Conservation (phyloP, 1,140 invertebrate species). For the Pogonomyrmex californicus region DNA sequence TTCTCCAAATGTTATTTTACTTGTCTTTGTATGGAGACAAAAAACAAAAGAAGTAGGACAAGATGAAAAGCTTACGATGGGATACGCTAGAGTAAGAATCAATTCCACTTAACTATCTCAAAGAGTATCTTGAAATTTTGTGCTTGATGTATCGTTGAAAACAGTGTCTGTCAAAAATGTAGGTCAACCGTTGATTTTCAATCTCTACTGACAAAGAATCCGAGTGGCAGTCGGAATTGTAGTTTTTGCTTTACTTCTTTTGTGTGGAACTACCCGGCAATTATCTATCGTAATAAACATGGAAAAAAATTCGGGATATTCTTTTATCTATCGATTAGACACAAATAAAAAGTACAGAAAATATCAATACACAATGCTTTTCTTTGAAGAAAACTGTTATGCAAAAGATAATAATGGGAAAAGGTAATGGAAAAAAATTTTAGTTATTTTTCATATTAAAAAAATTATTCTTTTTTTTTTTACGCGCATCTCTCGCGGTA, state of each 20-base stretch:
- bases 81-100: constrained; percentile 33
- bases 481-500: not conserved
- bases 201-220: constrained; percentile 37
- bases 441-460: too few relatives aligned
- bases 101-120: constrained; percentile 38
- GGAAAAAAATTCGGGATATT: not conserved
- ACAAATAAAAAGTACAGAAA: not conserved
- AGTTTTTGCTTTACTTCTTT: constrained; percentile 6
- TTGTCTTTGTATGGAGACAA: not conserved
- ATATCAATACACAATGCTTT: not conserved
- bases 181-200: constrained; percentile 48
- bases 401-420: not conserved
- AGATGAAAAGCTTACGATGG: constrained; percentile 8
- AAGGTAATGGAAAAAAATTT: not conserved
- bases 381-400: not conserved
- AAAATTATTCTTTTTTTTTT: not conserved
- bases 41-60: constrained; percentile 25
- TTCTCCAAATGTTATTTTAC: not conserved
- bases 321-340: not conserved
- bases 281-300: not conserved
- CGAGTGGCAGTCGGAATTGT: constrained; percentile 4
- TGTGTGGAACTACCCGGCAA: not conserved
- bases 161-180: constrained; percentile 45
- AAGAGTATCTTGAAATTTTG: constrained; percentile 39
- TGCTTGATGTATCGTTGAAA: constrained; percentile 48